These are phyloP conservation scores for Bradypodion ventrale DNA, from an alignment of 2,797 vertebrate genomes.

Conservation along the genomic window DNA sequence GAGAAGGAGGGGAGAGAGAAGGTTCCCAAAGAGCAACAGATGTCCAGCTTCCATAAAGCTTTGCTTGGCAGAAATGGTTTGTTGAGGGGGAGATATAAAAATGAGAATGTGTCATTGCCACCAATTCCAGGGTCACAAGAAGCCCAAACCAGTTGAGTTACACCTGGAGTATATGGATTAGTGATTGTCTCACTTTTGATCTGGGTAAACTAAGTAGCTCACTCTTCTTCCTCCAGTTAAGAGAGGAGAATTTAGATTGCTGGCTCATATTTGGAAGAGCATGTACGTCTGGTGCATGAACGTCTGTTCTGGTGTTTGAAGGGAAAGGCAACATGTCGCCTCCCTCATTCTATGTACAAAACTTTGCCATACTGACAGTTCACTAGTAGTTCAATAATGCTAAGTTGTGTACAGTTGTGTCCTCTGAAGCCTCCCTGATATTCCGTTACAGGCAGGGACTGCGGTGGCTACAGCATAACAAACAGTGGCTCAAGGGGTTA, in stretches of 20 bases:
- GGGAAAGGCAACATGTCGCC: no score
- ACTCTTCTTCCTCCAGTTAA: slow-evolving; percentile 41
- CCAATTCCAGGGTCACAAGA: slow-evolving; percentile 80
- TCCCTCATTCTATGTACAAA: no score
- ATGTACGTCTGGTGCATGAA: no score
- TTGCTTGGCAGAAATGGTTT: slow-evolving; percentile 72
- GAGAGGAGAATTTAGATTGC: not conserved
- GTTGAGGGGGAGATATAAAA: slow-evolving; percentile 63
- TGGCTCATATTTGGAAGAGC: no score
- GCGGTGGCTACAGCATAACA: no score
- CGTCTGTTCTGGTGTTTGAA: no score
- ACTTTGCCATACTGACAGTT: no score
- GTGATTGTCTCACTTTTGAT: slow-evolving; percentile 3
- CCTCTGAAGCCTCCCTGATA: no score
- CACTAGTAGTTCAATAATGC: no score
- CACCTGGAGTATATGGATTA: slow-evolving; percentile 69
- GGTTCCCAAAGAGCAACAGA: slow-evolving; percentile 83
- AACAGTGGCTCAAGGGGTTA: no score
- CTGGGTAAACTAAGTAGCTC: slow-evolving; percentile 18
- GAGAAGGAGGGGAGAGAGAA: not conserved
- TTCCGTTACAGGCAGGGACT: no score
- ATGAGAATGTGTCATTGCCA: slow-evolving; percentile 55
- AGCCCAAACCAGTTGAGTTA: slow-evolving; percentile 72
- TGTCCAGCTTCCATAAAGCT: slow-evolving; percentile 83
- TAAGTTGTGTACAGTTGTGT: no score